Conservation (phyloP, 2,888 invertebrate species). For the Dryobotodes eremita region DNA sequence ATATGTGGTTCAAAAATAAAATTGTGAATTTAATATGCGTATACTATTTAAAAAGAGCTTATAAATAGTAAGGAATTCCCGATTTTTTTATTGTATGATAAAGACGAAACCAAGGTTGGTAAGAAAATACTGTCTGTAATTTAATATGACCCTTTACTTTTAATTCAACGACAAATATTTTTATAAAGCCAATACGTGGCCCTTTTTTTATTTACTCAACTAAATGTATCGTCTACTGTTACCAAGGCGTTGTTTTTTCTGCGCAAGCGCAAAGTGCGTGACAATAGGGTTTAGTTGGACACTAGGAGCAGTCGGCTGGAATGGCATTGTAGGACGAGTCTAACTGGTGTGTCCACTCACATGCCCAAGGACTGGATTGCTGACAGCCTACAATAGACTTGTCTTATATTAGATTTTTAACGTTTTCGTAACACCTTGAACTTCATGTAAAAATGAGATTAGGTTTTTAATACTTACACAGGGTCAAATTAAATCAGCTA, state of each 20-base stretch:
- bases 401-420: slow-evolving; percentile 54
- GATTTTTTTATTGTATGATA: background rate
- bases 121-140: slow-evolving; percentile 38
- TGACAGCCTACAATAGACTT: slow-evolving; percentile 59
- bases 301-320: slow-evolving; percentile 72
- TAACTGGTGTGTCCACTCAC: slow-evolving; percentile 70
- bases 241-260: slow-evolving; percentile 55
- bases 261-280: slow-evolving; percentile 52
- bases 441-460: slow-evolving; percentile 20
- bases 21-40: slow-evolving; percentile 15
- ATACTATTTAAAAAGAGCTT: slow-evolving; percentile 19
- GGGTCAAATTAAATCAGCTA: too few species aligned
- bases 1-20: slow-evolving; percentile 27
- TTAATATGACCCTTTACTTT: slow-evolving; percentile 37
- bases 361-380: slow-evolving; percentile 70
- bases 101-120: slow-evolving; percentile 3
- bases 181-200: slow-evolving; percentile 16
- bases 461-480: background rate
- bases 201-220: slow-evolving; percentile 2
- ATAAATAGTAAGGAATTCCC: background rate
- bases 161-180: slow-evolving; percentile 29
- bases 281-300: slow-evolving; percentile 68
- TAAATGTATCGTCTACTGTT: slow-evolving; percentile 48
- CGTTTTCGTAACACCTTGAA: slow-evolving; percentile 38
- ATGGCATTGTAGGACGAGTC: slow-evolving; percentile 74